Evolutionary conservation across 2,113 vertebrate genomes (phyloP), one percentile per base, ranked within the genome.

Genomic region (Ailurus styani): DNA sequence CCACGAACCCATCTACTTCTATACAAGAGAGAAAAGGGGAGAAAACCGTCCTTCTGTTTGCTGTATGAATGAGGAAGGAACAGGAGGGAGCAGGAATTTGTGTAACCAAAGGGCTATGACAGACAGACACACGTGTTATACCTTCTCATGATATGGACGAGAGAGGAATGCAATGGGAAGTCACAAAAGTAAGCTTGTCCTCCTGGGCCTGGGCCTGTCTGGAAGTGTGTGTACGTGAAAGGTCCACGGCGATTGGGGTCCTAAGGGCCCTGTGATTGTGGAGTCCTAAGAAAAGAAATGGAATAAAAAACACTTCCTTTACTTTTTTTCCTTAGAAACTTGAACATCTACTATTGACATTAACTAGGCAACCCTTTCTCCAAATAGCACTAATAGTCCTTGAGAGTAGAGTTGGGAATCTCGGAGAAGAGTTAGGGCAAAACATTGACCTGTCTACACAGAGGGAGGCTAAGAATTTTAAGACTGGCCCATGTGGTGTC

Each of bases 31-130:
- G n/a, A 23, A 52, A 50, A 57, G 17, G 55, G 9, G 18, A 47
- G 27, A 57, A 42, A 66, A 15, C 3, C 1, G 0, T 14, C 37
- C 91, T 95, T 96, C 94, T 95, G 31, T 93, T 94, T 97, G 98
- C 92, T 81, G 73, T 97, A 52, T 54, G 79, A 93, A 94, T 68
- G 92, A 98, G 97, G 98, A 96, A 98, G 95, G 89, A 47, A 42
- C 27, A 47, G 45, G 73, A 47, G 14, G 93, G 89, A 47, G 7
- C 73, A 77, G 42, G 42, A 47, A 15, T 98, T 98, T 96, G 91
- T 96, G 97, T 98, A 98, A 98, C 99, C 98, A 98, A 98, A 97
- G 93, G 97, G 98, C 98, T 98, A 98, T 98, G 98, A 98, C 98
- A 98, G 98, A 97, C 96, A 98, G 95, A 97, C 98, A 93, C 85